Base-by-base conservation (phyloP, 2,888 invertebrate species). In the Caenorhabditis macrosperma region DNA sequence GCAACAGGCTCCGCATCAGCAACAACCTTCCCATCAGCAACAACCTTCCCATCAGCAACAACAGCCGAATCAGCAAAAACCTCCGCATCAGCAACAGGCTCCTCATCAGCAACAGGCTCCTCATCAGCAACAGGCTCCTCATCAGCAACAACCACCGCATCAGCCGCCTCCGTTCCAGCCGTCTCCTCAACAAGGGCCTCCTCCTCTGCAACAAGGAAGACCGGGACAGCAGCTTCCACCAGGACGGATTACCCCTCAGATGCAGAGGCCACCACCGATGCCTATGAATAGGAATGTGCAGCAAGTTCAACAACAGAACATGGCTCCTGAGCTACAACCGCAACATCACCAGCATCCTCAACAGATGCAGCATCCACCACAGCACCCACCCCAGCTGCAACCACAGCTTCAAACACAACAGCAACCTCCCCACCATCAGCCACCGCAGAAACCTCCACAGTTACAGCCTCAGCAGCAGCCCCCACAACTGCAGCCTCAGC, bases 71-170 rank as follows among this genome's bases (percentile, higher is more conserved):
- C 33, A 10, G 33, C 33, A 33, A 33, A 33, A 5, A 7, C 33
- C 33, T 33, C 33, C 5, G 33, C 33, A 33, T 5, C 33, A 33
- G 33, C 33, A 33, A 33, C 33, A 10, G 33, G 10, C 33, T 33
- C 33, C 33, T 33, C 33, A 33, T 7, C 33, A 33, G 10, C 33
- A 5, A 33, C 33, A n/a, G n/a, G n/a, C 46, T 26, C 69, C 22
- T 28, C 57, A 57, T 12, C 57, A 33, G 30, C 33, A 44, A 4
- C 50, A 28, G 46, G n/a, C 46, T 26, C 69, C 22, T 28, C 57
- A 57, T 12, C 57, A 33, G 30, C 33, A 44, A 4, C 50, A 28
- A 20, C 26, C 46, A 17, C 69, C 22, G 44, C 57, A 57, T 12
- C 57, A 33, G 30, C 33, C 28, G 9, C 50, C 10, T 17, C 46